Evolutionary conservation across 2,797 vertebrate species (phyloP).

Genomic region (Xerus rutilus): DNA sequence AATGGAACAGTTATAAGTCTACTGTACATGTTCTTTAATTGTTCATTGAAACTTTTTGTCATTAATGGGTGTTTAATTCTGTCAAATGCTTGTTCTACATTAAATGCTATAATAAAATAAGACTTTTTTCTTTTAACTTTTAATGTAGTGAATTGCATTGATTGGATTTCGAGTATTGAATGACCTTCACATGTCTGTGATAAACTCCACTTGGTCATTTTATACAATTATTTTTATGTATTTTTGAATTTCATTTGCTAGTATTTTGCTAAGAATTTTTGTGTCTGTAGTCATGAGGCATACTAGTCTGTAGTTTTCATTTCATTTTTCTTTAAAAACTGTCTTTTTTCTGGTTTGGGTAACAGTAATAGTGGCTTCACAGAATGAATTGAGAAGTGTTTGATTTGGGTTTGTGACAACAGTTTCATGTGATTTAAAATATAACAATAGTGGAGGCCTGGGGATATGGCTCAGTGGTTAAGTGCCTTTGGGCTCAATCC

Average conservation of each 20-base stretch:
- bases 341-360: not conserved
- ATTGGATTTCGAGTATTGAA: not conserved
- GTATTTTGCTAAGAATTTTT: slow-evolving; percentile 48
- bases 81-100: slow-evolving; percentile 11
- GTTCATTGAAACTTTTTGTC: not conserved
- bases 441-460: not conserved
- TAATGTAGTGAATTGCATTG: not conserved
- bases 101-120: not conserved
- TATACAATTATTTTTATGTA: not conserved
- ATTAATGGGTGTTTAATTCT: not conserved
- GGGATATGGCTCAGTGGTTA: too few species aligned
- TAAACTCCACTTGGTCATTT: not conserved
- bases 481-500: too few species aligned
- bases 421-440: slow-evolving; percentile 30
- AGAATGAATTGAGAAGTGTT: slow-evolving; percentile 48
- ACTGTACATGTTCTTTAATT: not conserved
- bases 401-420: slow-evolving; percentile 29
- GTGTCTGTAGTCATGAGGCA: not conserved
- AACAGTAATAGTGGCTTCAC: not conserved
- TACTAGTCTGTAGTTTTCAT: not conserved
- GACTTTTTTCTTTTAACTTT: not conserved
- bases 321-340: not conserved
- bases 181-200: not conserved
- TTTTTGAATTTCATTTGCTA: slow-evolving; percentile 44
- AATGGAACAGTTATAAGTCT: not conserved